Evolutionary conservation across 2,888 invertebrate species (phyloP).

Genomic region (Cecidostiba fungosa): DNA sequence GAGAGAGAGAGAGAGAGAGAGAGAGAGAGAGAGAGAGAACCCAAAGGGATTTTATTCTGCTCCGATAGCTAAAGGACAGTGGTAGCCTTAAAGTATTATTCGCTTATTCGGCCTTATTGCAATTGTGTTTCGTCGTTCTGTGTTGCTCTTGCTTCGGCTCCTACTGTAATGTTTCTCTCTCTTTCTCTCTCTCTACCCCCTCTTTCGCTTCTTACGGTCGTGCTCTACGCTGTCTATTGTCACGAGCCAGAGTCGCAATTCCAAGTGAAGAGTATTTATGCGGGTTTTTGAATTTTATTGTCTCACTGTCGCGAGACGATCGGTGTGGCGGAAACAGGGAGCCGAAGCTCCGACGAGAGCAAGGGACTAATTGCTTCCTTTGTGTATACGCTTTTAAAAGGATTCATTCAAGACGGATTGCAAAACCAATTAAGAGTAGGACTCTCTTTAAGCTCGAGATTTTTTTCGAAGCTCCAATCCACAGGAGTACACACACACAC

Average conservation of each 20-base stretch:
- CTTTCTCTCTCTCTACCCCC: not conserved
- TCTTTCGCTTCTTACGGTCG: not conserved
- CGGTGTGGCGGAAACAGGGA: not conserved
- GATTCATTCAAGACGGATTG: slow-evolving; percentile 34
- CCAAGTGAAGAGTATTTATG: slow-evolving; percentile 43
- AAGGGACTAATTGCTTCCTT: slow-evolving; percentile 47
- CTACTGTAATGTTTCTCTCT: not conserved
- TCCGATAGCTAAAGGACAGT: slow-evolving; percentile 39
- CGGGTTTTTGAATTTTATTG: slow-evolving; percentile 47
- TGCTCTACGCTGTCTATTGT: not conserved
- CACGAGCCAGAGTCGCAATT: slow-evolving; percentile 16
- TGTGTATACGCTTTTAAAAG: slow-evolving; percentile 32
- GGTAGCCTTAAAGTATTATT: slow-evolving; percentile 44
- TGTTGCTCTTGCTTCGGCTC: not conserved
- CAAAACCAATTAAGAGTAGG: slow-evolving; percentile 43
- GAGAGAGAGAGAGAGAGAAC: not conserved
- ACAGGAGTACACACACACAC: not conserved
- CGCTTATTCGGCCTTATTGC: slow-evolving; percentile 51
- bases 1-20: not conserved
- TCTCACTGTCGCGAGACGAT: slow-evolving; percentile 1
- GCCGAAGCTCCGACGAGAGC: not conserved
- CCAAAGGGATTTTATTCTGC: slow-evolving; percentile 42
- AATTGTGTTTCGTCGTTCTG: slow-evolving; percentile 23
- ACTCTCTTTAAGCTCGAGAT: slow-evolving; percentile 46
- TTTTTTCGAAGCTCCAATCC: not conserved